These are phyloP conservation scores for Chaetodon auriga DNA, from an alignment of 2,113 vertebrate genomes.

Conservation along the genomic window DNA sequence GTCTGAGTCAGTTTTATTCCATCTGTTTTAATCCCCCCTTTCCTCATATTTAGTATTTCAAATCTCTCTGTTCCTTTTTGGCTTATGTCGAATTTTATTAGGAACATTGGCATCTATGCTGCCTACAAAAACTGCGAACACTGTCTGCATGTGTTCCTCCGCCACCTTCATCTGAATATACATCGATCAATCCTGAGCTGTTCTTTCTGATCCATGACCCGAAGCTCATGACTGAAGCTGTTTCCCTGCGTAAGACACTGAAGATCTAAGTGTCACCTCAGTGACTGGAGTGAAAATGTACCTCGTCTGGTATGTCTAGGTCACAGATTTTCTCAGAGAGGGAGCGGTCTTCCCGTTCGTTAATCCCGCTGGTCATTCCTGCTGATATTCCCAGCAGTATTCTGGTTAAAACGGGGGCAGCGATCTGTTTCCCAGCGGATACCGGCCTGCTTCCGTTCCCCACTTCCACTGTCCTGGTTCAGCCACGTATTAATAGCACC, in stretches of 20 bases:
- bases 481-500: constrained; percentile 75
- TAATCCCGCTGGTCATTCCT: constrained; percentile 72
- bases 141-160: background rate
- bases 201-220: background rate
- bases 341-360: constrained; percentile 45
- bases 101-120: background rate
- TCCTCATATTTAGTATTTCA: background rate
- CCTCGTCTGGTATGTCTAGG: constrained; percentile 30
- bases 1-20: background rate
- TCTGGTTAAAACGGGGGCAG: constrained; percentile 67
- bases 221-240: background rate
- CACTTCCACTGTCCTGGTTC: constrained; percentile 83
- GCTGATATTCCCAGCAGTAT: constrained; percentile 67
- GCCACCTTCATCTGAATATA: background rate
- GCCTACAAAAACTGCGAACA: background rate
- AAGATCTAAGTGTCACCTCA: background rate
- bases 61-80: background rate
- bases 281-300: background rate
- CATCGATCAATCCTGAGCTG: background rate
- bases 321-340: constrained; percentile 52
- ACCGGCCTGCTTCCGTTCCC: constrained; percentile 80
- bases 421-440: constrained; percentile 71
- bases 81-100: background rate
- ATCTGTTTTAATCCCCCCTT: background rate
- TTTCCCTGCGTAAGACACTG: background rate